Conservation (phyloP, 2,113 vertebrate genomes). For the Vidua macroura region DNA sequence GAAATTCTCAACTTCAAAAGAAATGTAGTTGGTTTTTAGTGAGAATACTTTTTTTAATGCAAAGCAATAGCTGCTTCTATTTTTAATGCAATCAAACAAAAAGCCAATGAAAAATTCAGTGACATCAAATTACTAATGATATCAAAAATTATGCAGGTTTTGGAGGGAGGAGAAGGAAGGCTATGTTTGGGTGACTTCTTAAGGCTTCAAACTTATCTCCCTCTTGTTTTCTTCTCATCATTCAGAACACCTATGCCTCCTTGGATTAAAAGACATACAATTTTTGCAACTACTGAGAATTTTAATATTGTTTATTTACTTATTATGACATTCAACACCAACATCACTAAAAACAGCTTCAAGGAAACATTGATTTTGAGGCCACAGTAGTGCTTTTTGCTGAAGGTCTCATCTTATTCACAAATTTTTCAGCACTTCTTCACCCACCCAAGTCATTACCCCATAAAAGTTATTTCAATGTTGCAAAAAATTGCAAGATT, state of each 20-base stretch:
- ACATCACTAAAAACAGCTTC: neutral
- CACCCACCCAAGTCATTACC: neutral
- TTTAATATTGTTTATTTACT: neutral
- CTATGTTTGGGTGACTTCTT: neutral
- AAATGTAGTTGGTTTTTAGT: neutral
- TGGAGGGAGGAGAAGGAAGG: neutral
- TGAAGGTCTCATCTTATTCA: neutral
- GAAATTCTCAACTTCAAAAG: constrained; percentile 19
- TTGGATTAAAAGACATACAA: neutral
- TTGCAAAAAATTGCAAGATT: neutral
- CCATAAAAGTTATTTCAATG: neutral
- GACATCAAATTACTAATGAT: neutral
- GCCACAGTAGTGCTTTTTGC: neutral
- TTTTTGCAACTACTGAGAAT: neutral
- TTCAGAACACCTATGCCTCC: neutral
- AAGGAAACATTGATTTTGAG: neutral
- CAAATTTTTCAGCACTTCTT: neutral
- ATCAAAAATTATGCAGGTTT: neutral
- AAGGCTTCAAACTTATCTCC: neutral
- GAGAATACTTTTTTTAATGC: constrained; percentile 1
- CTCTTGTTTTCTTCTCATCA: neutral
- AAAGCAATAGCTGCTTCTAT: neutral
- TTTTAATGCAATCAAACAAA: neutral
- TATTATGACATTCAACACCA: neutral
- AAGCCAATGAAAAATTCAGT: neutral